Evolutionary conservation across 2,888 invertebrate species (phyloP), one percentile per base, ranked within the genome.

Genomic region (Ichneumoninae sp.): DNA sequence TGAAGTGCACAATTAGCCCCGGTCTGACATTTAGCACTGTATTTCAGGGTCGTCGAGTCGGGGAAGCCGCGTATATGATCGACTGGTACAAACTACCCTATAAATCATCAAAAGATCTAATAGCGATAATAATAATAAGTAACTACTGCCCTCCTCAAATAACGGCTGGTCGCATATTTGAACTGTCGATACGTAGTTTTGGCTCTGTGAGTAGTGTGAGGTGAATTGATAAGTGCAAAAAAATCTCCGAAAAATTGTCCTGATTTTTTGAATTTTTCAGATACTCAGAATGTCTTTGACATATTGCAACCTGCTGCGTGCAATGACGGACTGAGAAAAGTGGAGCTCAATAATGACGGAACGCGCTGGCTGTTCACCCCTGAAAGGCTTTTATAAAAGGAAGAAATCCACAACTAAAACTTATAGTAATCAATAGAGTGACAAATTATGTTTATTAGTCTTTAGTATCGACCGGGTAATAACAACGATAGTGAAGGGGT

Each of bases 151-250:
- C 90, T 3, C 81, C 81, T 0, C 89, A 86, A 78, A 83, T 91
- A 4, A 91, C 91, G 4, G 91, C 91, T 36, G 91, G 91, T 16
- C 91, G 89, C 71, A 52, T 91, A 65, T 76, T 89, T 5, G 84
- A 88, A 13, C 44, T 91, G 13, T 91, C 91, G 0, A 76, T 90
- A 10, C 13, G 66, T n/a, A 89, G 84, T 40, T 91, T 91, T 69
- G 87, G 89, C 54, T 85, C 85, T 30, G 91, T 91, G 70, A 88
- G 90, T 89, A 66, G 3, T 54, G 10, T 13, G 33, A 33, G 33
- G 33, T 33, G 4, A 33, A 33, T 33, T 33, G 33, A 33, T 33
- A 33, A 5, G 0, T 33, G 5, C 16, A 52, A n/a, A 2, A 2
- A n/a, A n/a, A 52, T 33, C 5, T 5, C 33, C 33, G 33, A 33